Evolutionary conservation across 1,140 invertebrate genomes (phyloP), one percentile per base, ranked within the genome.

Genomic region (Oncopodura yosiiana): DNA sequence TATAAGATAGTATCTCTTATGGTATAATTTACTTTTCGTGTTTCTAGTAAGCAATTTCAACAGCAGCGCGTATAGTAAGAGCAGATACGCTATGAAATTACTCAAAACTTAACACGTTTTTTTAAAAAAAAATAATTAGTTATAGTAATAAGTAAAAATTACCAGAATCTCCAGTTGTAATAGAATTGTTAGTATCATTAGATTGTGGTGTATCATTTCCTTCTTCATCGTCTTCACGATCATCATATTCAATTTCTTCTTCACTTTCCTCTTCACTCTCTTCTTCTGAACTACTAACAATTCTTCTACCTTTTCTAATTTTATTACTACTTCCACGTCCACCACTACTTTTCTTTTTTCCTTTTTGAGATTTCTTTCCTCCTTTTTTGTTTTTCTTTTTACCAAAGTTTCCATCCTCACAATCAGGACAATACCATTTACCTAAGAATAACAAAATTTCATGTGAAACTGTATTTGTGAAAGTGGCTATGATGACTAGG

Each of bases 361-460:
- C 34, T 32, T 48, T 39, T 49, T 42, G 21, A 27, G 6, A 30
- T 49, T 1, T 12, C 16, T 5, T 27, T 58, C 43, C 39, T 52
- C 2, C 23, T 12, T 0, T 3, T 16, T 41, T 18, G 5, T 41
- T 18, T 21, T 41, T 16, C 34, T 27, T 56, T 49, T 29, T 49
- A 45, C 0, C 24, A 18, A 23, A 43, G 39, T n/a, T n/a, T n/a
- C n/a, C n/a, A 42, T 16, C 21, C 14, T 37, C 67, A 66, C 81
- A 83, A 21, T 70, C 68, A 18, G 70, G 67, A 66, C 56, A 58
- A 8, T 14, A 8, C 32, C 32, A 34, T 14, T 34, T 34, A 8
- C 14, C 16, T 21, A 9, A 4, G 9, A 12, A 23, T 18, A 23
- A 18, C 42, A 26, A 4, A 4, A 5, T 16, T 44, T 12, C 42